These are phyloP conservation scores for Gasteruption jaculator DNA, from an alignment of 2,888 invertebrate species.

Conservation along the genomic window DNA sequence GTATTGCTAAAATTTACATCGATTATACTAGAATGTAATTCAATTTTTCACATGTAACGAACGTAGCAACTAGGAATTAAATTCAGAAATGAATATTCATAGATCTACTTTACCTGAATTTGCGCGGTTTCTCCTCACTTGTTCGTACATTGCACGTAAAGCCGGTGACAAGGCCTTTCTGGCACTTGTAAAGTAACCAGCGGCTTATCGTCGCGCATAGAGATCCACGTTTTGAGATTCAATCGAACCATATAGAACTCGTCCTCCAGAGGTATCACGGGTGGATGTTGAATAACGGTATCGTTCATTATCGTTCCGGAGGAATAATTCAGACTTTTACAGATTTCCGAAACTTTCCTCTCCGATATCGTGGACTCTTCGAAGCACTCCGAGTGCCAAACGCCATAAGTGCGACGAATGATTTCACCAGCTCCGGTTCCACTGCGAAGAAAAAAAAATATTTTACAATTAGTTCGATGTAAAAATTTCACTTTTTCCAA, in stretches of 20 bases:
- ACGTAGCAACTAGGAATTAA: no score
- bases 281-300: conserved; percentile 11
- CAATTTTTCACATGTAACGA: no score
- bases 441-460: conserved; percentile 40
- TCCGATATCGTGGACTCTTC: conserved; percentile 31
- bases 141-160: conserved; percentile 33
- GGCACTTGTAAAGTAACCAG: conserved; percentile 27
- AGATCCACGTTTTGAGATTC: conserved; percentile 31
- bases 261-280: conserved; percentile 24
- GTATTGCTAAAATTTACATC: neutral
- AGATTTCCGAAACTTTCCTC: conserved; percentile 58
- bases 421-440: conserved; percentile 65
- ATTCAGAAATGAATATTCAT: neutral
- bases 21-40: conserved; percentile 1
- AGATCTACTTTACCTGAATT: conserved; percentile 5
- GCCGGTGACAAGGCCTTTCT: conserved; percentile 31
- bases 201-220: conserved; percentile 29
- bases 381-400: conserved; percentile 72
- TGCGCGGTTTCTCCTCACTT: no score
- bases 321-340: conserved; percentile 60
- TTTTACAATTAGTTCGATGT: no score
- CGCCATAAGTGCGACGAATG: conserved; percentile 61
- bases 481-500: no score
- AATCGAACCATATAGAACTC: conserved; percentile 35
- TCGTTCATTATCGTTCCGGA: conserved; percentile 43